Evolutionary conservation across 2,113 vertebrate species (phyloP), one percentile per base, ranked within the genome.

Genomic region (Cavia aperea): DNA sequence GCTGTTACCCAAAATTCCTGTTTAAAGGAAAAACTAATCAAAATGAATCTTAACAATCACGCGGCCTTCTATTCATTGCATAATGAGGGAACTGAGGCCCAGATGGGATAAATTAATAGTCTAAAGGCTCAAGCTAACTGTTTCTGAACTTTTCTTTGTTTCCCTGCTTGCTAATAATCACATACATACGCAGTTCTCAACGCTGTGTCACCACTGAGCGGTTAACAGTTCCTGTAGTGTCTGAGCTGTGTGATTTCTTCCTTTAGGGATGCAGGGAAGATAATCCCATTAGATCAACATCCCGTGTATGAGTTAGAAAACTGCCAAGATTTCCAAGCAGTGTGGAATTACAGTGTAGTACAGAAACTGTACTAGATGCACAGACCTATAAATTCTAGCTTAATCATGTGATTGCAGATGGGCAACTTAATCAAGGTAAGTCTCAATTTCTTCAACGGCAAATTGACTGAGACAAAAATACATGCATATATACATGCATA

Each of bases 131-230:
- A 54, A 62, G 65, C 3, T 70, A 33, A 63, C 11, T 21, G 72
- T 2, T 56, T 62, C 39, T 33, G 54, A 94, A 72, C 31, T 83
- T 51, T 11, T 43, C 15, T 65, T 49, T 23, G 62, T 66, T 85
- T 10, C 21, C 43, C 43, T 65, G 60, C 26, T 33, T 46, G 43
- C 49, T 13, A 43, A 49, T 49, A 84, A 65, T 33, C 11, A 65
- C 60, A 46, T 23, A 36, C 58, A 31, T 33, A 33, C 21, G 43
- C n/a, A 13, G 14, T 46, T 49, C 26, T 63, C 60, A 84, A 5
- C 4, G 3, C 5, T 3, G 1, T 33, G 18, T 49, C 18, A 63
- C n/a, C 12, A 19, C 5, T 5, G 33, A 63, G 51, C 51, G 7
- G 51, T 51, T 6, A 51, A 54, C 5, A 26, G 15, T 19, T 84